Evolutionary conservation across 2,888 invertebrate genomes (phyloP).

Genomic region (Athetis lepigone): DNA sequence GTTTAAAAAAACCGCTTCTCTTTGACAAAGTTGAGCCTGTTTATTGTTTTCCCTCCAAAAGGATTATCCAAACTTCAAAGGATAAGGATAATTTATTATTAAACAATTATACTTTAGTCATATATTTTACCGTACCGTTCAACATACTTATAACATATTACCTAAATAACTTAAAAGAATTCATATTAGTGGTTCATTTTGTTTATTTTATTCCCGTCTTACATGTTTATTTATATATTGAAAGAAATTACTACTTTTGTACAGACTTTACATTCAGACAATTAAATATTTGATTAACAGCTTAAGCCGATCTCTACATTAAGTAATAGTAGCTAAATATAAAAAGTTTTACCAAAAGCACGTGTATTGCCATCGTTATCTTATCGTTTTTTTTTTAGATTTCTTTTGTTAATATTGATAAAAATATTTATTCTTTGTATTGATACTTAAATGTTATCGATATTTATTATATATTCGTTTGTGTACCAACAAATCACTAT

Average conservation of each 20-base stretch:
- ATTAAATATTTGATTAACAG: too few relatives aligned
- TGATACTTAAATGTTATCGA: background rate
- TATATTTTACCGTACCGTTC: too few relatives aligned
- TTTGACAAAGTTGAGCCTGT: background rate
- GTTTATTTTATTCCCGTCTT: too few relatives aligned
- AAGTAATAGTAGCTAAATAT: background rate
- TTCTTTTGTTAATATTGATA: constrained; percentile 13
- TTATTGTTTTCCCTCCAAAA: constrained; percentile 40
- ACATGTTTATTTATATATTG: too few relatives aligned
- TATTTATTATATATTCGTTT: too few relatives aligned
- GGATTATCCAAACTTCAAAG: background rate
- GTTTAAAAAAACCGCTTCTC: background rate
- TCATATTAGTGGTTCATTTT: too few relatives aligned
- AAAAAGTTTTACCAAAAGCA: constrained; percentile 4
- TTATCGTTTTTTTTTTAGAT: constrained; percentile 14
- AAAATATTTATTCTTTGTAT: background rate
- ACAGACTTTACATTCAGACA: too few relatives aligned
- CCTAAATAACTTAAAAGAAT: too few relatives aligned
- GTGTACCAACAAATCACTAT: too few relatives aligned
- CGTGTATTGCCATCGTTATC: constrained; percentile 6
- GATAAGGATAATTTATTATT: background rate
- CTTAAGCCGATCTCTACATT: background rate
- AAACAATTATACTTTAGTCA: too few relatives aligned
- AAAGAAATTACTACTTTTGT: too few relatives aligned
- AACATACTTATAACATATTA: background rate